Evolutionary conservation across 2,113 vertebrate genomes (phyloP).

Genomic region (Lanius collurio): DNA sequence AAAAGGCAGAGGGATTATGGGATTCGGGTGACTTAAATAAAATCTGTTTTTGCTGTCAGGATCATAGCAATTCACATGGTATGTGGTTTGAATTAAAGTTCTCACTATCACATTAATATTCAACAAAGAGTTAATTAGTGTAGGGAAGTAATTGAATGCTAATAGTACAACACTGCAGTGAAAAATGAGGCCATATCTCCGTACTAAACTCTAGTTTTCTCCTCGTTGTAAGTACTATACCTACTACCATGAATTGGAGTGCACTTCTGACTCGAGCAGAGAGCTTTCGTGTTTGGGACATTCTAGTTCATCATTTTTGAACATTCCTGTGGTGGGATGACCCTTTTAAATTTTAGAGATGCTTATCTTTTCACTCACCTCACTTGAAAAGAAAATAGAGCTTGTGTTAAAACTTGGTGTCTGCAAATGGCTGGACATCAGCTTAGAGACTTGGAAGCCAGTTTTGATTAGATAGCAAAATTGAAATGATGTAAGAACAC

Average conservation of each 20-base stretch:
- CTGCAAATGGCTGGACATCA: not conserved
- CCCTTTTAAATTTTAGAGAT: not conserved
- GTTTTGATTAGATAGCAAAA: not conserved
- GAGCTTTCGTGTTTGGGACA: not conserved
- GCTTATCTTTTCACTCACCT: not conserved
- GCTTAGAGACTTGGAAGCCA: not conserved
- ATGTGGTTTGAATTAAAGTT: conserved; percentile 13
- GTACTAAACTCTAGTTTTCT: not conserved
- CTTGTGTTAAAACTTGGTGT: not conserved
- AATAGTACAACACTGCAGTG: not conserved
- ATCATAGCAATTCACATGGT: not conserved
- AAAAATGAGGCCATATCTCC: not conserved
- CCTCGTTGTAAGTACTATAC: rapidly evolving
- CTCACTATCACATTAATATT: conserved; percentile 32
- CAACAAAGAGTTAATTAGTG: conserved; percentile 20
- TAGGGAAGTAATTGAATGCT: not conserved
- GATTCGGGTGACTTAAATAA: not conserved
- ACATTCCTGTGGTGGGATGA: not conserved
- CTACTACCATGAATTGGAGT: rapidly evolving
- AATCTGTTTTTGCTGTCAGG: conserved; percentile 19
- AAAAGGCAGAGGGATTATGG: conserved; percentile 11
- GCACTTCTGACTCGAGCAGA: not conserved
- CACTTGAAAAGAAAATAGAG: not conserved
- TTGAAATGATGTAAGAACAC: not conserved
- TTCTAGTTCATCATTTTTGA: not conserved